Percentiles rank a stretch among this genome's conserved stretches.
These are phyloP conservation scores for Chloroclysta siterata DNA, from an alignment of 2,888 invertebrate genomes.

Conservation along the genomic window DNA sequence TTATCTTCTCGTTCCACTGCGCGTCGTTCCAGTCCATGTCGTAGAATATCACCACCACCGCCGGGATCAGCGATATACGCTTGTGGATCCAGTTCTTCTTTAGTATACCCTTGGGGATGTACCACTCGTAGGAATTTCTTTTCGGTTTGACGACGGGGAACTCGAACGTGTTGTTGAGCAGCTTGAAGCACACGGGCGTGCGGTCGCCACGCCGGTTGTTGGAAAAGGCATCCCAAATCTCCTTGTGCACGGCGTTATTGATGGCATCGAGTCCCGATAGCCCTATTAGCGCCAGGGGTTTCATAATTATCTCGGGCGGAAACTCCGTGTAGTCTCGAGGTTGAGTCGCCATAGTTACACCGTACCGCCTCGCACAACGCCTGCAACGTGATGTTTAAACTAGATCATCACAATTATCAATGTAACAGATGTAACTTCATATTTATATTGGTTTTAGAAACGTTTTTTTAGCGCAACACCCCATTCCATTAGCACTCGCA, in stretches of 20 bases:
- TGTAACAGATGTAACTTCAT: constrained; percentile 14
- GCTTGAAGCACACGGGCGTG: constrained; percentile 92
- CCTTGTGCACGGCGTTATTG: constrained; percentile 94
- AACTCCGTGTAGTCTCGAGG: constrained; percentile 87
- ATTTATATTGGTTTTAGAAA: constrained; percentile 13
- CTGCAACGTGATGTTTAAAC: constrained; percentile 5
- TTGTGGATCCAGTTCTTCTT: constrained; percentile 98
- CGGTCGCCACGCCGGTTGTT: constrained; percentile 92
- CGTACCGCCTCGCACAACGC: constrained; percentile 9
- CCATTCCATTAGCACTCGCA: constrained; percentile 62
- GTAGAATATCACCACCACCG: constrained; percentile 97
- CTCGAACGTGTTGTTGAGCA: constrained; percentile 92
- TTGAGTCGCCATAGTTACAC: constrained; percentile 78
- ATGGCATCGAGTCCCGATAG: constrained; percentile 94
- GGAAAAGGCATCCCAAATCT: constrained; percentile 97
- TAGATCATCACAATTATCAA: constrained; percentile 52
- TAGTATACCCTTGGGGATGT: constrained; percentile 96
- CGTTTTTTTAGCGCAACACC: constrained; percentile 48
- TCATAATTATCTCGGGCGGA: constrained; percentile 92
- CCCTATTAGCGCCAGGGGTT: constrained; percentile 94
- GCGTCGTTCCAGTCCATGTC: constrained; percentile 99
- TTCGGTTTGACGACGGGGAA: constrained; percentile 95
- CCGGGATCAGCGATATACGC: constrained; percentile 94
- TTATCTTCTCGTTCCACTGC: constrained; percentile 97
- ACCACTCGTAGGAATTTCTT: constrained; percentile 96